Evolutionary conservation across 1,140 invertebrate genomes (phyloP).

Genomic region (Plectrocnemia conspersa): DNA sequence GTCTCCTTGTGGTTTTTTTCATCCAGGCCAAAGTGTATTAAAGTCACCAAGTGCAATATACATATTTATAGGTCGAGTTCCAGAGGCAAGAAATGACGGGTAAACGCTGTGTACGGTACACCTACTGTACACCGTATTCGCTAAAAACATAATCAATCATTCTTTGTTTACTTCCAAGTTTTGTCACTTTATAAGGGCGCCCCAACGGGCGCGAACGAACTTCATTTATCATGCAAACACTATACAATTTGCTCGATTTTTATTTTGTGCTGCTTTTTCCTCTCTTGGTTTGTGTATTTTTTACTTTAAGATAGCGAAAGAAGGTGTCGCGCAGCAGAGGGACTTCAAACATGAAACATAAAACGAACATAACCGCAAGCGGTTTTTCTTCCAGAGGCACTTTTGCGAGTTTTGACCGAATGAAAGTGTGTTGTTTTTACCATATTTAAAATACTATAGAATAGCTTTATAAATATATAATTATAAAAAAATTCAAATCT

Average conservation of each 20-base stretch:
- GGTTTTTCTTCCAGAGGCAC: conserved; percentile 13
- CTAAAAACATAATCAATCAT: conserved; percentile 28
- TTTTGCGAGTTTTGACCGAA: conserved; percentile 17
- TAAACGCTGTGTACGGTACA: neutral
- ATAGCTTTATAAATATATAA: no score
- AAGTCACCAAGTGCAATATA: conserved; percentile 9
- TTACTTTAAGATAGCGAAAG: neutral
- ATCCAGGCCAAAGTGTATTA: conserved; percentile 13
- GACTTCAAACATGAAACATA: conserved; percentile 10
- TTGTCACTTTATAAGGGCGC: conserved; percentile 29
- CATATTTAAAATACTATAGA: no score
- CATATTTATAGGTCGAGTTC: conserved; percentile 1
- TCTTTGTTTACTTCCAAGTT: conserved; percentile 31
- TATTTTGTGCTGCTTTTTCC: neutral
- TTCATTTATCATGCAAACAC: conserved; percentile 25
- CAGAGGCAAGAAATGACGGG: neutral
- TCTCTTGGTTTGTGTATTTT: conserved; percentile 5
- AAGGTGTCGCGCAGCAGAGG: conserved; percentile 1
- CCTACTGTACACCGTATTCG: no score
- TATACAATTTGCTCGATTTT: conserved; percentile 22
- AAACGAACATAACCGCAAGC: conserved; percentile 8
- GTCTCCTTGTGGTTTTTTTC: no score
- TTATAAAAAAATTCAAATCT: no score
- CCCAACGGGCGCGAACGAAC: conserved; percentile 16
- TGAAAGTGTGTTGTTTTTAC: no score